These are phyloP conservation scores for Naso thynnoides DNA, from an alignment of 2,797 vertebrate species.

Conservation along the genomic window DNA sequence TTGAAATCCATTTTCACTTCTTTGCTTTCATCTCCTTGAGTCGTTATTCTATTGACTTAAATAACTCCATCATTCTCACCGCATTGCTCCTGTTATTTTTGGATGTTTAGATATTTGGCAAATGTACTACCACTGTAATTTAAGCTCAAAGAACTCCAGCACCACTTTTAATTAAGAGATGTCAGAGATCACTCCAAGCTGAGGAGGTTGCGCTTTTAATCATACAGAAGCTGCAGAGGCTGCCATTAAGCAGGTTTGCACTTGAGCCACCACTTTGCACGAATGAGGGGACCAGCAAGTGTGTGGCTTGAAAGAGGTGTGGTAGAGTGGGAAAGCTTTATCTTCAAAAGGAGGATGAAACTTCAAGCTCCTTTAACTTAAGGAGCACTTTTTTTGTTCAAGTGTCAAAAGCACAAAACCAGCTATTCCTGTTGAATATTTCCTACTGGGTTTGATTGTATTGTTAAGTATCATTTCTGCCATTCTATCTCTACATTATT, in stretches of 20 bases:
- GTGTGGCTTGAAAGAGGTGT: conserved; percentile 18
- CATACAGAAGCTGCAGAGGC: conserved; percentile 12
- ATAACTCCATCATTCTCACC: neutral
- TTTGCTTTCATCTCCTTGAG: conserved; percentile 26
- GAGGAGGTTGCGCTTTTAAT: conserved; percentile 24
- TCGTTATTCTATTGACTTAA: conserved; percentile 16
- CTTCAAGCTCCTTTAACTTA: conserved; percentile 16
- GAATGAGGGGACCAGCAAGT: conserved; percentile 10
- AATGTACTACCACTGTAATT: conserved; percentile 21
- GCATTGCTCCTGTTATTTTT: conserved; percentile 27
- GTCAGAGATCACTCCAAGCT: conserved; percentile 14
- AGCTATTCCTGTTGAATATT: neutral
- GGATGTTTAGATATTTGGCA: conserved; percentile 4
- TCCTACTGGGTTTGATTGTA: neutral
- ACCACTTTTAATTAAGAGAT: conserved; percentile 19
- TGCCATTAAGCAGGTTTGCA: conserved; percentile 30
- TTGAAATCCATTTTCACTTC: conserved; percentile 42
- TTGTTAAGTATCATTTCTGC: neutral
- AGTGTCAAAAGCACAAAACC: conserved; percentile 9
- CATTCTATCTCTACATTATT: neutral
- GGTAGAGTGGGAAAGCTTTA: neutral
- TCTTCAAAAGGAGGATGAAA: conserved; percentile 5
- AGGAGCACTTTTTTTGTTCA: conserved; percentile 1
- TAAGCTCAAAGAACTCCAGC: conserved; percentile 7
- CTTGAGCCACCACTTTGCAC: conserved; percentile 21